These are phyloP conservation scores for Sturnus vulgaris DNA, from an alignment of 2,113 vertebrate species.

Conservation along the genomic window DNA sequence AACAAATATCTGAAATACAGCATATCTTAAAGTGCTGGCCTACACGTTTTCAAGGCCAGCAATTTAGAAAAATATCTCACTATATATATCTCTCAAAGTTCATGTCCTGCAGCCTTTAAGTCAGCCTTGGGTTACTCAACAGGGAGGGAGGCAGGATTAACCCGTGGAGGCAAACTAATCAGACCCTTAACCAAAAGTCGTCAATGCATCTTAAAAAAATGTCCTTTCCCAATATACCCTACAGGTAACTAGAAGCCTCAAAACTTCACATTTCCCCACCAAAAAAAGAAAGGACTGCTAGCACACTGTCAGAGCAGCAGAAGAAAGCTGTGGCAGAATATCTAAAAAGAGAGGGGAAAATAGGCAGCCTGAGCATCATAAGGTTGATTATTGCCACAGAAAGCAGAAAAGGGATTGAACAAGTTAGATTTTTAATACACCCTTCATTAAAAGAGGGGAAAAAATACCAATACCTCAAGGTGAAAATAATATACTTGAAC, in stretches of 20 bases:
- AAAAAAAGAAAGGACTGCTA: not conserved
- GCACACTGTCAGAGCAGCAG: not conserved
- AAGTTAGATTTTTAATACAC: not conserved
- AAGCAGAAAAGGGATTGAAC: not conserved
- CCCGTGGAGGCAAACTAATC: not conserved
- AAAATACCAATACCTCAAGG: not conserved
- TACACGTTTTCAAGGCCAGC: not conserved
- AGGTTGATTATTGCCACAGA: not conserved
- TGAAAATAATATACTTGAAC: not conserved
- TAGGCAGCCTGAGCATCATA: not conserved
- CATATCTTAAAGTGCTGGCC: not conserved
- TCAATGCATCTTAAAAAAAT: not conserved
- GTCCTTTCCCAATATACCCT: not conserved
- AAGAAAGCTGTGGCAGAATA: not conserved
- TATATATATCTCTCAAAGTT: not conserved
- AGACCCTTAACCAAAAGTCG: not conserved
- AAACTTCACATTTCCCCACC: not conserved
- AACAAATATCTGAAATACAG: not conserved
- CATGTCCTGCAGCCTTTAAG: not conserved
- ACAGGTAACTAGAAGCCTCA: not conserved
- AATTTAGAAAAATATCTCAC: not conserved
- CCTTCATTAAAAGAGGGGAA: not conserved
- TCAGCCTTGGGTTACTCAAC: accelerated
- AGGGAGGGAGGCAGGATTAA: not conserved
- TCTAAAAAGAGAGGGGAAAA: not conserved